Evolutionary conservation across 2,888 invertebrate genomes (phyloP), one percentile per base, ranked within the genome.

Genomic region (Leptura quadrifasciata): DNA sequence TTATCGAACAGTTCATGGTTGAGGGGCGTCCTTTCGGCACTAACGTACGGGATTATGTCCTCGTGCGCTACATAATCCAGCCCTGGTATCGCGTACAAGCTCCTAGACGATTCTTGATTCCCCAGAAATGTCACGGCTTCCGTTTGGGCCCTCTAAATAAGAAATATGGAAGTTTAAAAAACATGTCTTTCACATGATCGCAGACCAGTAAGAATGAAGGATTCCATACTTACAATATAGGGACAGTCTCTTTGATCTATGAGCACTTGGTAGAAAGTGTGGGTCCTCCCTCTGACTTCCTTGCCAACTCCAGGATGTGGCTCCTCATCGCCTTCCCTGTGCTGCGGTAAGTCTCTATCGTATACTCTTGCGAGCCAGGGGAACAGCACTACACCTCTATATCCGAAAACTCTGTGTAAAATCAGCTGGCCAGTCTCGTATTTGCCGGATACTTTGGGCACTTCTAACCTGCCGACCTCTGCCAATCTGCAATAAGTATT

Each of bases 51-150:
- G 83, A 99, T 92, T 81, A 99, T 95, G 89, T 99, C 99, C 86
- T 98, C 97, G 86, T 99, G 99, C 0, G 97, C 97, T 10, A 99
- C 98, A 89, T 99, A 99, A 90, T 99, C 99, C 79, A 99, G 90
- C 0, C 99, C 99, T 8, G 98, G 98, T 86, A 98, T 98, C 0
- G 98, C 98, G 89, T 98, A 98, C 39, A 98, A 90, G 86, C 97
- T 98, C 75, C 98, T 93, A 85, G 96, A 97, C 17, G 97, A 97
- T 88, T 98, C 98, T 89, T 98, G 98, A 89, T 97, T 98, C 18
- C 98, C 98, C 67, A 99, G 91, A 89, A 99, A 98, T 0, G 98
- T 98, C 0, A 98, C 98, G 5, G 98, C 97, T 90, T 98, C 98
- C 3, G 98, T 97, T 90, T 98, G 98, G n/a, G 98, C 98, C 85